These are phyloP conservation scores for Dipodomys ordii DNA, from an alignment of 2,113 vertebrate genomes.

Conservation along the genomic window DNA sequence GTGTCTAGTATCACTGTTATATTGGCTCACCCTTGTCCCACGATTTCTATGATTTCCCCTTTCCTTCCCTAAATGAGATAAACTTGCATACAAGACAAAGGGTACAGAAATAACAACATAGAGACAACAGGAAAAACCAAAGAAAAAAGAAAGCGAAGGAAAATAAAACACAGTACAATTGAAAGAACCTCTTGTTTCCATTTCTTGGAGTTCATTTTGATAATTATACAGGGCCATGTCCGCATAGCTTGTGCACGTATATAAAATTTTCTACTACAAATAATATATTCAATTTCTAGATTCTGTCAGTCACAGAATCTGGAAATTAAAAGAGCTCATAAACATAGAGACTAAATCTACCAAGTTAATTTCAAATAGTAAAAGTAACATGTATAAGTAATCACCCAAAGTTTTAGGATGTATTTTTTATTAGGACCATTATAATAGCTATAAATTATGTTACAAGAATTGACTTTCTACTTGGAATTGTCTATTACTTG, in stretches of 20 bases:
- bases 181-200: no score
- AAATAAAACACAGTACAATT: no score
- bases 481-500: not conserved
- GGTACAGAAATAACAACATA: no score
- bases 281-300: not conserved
- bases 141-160: no score
- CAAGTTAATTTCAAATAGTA: not conserved
- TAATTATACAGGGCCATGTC: no score
- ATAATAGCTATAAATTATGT: not conserved
- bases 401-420: not conserved
- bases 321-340: conserved; percentile 9
- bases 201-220: no score
- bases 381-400: not conserved
- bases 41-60: no score
- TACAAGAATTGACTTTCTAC: not conserved
- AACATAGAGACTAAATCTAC: not conserved
- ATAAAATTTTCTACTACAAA: not conserved
- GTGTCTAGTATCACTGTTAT: no score
- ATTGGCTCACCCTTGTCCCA: no score
- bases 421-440: not conserved
- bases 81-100: no score
- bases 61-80: no score
- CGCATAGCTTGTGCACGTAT: not conserved
- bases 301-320: not conserved
- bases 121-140: no score